Percentiles rank a stretch among this genome's conserved stretches.
These are phyloP conservation scores for Xerus rutilus DNA, from an alignment of 2,797 vertebrate species.

Conservation along the genomic window DNA sequence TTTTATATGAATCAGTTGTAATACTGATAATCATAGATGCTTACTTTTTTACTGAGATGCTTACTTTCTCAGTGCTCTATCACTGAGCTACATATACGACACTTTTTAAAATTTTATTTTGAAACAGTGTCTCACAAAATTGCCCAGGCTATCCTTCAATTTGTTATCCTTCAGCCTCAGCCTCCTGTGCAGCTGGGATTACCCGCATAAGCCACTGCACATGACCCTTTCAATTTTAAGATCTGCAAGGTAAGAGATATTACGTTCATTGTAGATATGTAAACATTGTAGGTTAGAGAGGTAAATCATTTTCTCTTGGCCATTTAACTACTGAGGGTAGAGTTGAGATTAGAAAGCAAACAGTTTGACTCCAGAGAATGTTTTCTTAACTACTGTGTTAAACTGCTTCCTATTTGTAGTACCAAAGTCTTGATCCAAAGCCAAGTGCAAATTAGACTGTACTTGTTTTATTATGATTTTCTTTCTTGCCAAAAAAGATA, in stretches of 20 bases:
- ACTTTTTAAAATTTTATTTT: background rate
- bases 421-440: conserved; percentile 13
- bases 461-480: conserved; percentile 25
- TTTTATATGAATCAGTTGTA: background rate
- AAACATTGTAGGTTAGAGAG: background rate
- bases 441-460: conserved; percentile 34
- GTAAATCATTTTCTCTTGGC: background rate
- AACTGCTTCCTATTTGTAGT: background rate
- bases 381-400: background rate
- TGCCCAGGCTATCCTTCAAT: background rate
- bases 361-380: background rate
- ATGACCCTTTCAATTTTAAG: background rate
- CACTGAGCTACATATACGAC: background rate
- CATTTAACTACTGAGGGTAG: background rate
- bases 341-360: conserved; percentile 32
- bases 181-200: background rate
- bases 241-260: background rate
- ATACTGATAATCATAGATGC: background rate
- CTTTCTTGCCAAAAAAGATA: conserved; percentile 28
- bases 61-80: background rate
- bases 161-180: background rate
- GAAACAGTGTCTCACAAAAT: background rate
- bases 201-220: background rate
- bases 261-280: background rate
- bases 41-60: too few relatives aligned